phyloP scores from a whole-genome alignment of 2,797 vertebrate species.

The Hemibagrus guttatus region DNA sequence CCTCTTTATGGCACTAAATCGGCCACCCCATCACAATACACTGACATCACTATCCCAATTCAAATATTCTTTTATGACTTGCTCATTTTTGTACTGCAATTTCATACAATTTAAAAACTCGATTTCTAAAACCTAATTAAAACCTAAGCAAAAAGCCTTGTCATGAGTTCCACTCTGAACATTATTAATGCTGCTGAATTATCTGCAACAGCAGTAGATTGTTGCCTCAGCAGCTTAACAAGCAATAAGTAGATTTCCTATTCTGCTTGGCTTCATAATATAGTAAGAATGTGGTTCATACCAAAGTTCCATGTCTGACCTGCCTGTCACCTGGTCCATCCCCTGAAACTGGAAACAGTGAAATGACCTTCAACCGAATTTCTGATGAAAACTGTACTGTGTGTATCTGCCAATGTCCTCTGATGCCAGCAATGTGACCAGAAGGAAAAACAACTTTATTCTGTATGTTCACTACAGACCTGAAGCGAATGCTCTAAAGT shows the following conservation, averaged over 20 bases:
- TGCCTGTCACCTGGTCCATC: background rate
- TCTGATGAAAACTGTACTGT: background rate
- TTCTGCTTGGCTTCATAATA: background rate
- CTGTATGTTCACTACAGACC: background rate
- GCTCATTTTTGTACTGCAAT: too few relatives aligned
- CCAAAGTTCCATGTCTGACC: background rate
- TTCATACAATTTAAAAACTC: background rate
- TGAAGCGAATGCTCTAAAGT: background rate
- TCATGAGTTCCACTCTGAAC: background rate
- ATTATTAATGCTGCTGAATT: background rate
- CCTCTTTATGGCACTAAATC: background rate
- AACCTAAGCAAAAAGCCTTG: background rate
- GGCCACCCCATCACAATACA: too few relatives aligned
- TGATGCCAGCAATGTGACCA: background rate
- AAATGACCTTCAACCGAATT: background rate
- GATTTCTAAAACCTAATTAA: background rate
- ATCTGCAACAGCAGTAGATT: background rate
- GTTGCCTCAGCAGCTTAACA: background rate
- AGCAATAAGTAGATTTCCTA: slow-evolving; percentile 14
- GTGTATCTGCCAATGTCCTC: background rate
- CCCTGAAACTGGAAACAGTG: background rate
- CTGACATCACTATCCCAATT: background rate
- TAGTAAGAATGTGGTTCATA: background rate
- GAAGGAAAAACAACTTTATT: background rate
- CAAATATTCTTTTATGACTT: background rate